Conservation (phyloP, 2,797 vertebrate genomes). For the Pseudochaenichthys georgianus region DNA sequence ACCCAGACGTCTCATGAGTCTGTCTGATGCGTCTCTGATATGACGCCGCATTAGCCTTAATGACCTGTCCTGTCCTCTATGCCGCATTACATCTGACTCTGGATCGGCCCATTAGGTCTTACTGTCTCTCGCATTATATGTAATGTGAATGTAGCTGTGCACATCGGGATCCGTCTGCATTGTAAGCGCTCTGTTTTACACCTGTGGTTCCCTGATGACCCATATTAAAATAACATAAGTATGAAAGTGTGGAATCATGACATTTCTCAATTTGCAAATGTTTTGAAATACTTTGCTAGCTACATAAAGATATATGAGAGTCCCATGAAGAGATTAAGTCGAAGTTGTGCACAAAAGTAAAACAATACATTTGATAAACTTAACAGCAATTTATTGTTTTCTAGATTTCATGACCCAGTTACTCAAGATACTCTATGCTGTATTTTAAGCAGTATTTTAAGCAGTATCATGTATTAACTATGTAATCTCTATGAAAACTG, state of each 20-base stretch:
- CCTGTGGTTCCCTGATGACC: constrained; percentile 30
- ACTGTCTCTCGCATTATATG: constrained; percentile 50
- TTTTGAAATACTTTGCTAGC: neutral
- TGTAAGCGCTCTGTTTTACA: constrained; percentile 39
- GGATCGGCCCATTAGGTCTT: constrained; percentile 61
- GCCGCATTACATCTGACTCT: constrained; percentile 63
- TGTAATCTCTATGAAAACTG: too few species aligned
- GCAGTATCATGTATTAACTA: too few species aligned
- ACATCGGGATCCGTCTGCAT: constrained; percentile 26
- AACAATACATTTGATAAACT: too few species aligned
- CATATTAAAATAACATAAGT: constrained; percentile 22
- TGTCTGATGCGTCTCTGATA: constrained; percentile 46
- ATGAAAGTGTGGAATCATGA: neutral
- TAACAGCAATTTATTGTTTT: too few species aligned
- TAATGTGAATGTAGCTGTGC: constrained; percentile 45
- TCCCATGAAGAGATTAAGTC: too few species aligned
- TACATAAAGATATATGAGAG: neutral
- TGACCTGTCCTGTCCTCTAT: constrained; percentile 60
- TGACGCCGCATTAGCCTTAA: constrained; percentile 65
- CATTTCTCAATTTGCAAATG: neutral
- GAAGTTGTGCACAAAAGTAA: neutral
- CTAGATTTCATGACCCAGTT: too few species aligned
- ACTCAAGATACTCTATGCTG: too few species aligned
- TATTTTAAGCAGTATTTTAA: too few species aligned
- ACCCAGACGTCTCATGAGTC: constrained; percentile 45